Percentiles rank a stretch among this genome's conserved stretches.
phyloP scores from a whole-genome alignment of 2,113 vertebrate genomes.

The Cyphomyrus discorhynchus region DNA sequence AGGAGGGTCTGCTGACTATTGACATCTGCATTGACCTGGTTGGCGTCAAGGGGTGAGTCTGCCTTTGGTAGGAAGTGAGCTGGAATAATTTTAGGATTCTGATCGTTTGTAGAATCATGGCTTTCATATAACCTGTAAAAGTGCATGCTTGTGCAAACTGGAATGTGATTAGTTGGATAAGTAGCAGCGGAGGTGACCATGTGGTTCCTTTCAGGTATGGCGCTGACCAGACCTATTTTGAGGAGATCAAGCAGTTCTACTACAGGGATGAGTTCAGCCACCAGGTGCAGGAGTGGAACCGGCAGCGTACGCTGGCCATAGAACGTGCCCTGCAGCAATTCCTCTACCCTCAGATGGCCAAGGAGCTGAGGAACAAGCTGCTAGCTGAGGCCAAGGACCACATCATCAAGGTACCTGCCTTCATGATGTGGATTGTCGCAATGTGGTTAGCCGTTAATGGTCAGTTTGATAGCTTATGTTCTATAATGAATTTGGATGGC shows the following conservation, averaged over 20 bases:
- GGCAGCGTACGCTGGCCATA: conserved; percentile 88
- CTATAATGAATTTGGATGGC: neutral
- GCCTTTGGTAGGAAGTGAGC: neutral
- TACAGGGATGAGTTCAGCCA: conserved; percentile 99
- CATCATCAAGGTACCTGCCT: conserved; percentile 75
- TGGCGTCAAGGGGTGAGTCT: conserved; percentile 84
- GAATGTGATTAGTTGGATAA: neutral
- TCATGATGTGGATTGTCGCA: neutral
- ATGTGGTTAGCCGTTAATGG: neutral
- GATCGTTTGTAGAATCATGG: neutral
- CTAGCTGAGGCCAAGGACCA: conserved; percentile 87
- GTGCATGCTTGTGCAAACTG: neutral
- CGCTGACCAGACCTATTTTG: conserved; percentile 90
- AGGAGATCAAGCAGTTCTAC: conserved; percentile 98
- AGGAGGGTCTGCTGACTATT: conserved; percentile 79
- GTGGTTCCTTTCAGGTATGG: conserved; percentile 64
- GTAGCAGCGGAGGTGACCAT: neutral
- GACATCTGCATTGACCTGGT: conserved; percentile 94
- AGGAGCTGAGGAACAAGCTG: conserved; percentile 95
- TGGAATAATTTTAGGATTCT: neutral
- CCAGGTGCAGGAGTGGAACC: conserved; percentile 98
- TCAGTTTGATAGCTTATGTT: neutral
- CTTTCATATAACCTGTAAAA: neutral
- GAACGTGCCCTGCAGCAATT: conserved; percentile 87
- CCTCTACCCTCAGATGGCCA: conserved; percentile 95